Percentiles rank a stretch among this genome's conserved stretches.
Evolutionary conservation across 2,888 invertebrate genomes (phyloP).

Genomic region (Ochlodes sylvanus): DNA sequence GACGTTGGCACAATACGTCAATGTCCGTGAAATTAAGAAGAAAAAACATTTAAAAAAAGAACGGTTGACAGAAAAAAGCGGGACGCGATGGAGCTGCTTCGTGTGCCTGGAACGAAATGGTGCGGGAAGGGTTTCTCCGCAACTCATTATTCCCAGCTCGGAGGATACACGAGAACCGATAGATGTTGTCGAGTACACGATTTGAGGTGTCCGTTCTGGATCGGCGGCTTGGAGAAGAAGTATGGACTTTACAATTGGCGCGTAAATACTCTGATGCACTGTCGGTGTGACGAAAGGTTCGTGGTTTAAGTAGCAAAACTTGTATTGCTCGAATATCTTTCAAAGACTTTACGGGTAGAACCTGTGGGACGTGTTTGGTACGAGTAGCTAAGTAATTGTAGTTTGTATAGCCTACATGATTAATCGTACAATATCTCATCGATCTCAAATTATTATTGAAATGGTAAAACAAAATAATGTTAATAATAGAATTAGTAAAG

Average conservation of each 20-base stretch:
- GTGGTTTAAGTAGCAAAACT: constrained; percentile 49
- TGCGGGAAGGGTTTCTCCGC: constrained; percentile 96
- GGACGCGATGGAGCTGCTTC: constrained; percentile 87
- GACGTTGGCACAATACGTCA: constrained; percentile 45
- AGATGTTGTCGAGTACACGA: constrained; percentile 96
- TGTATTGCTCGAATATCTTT: background rate
- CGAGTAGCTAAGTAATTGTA: no score
- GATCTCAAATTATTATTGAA: background rate
- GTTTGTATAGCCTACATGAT: background rate
- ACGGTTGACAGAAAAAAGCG: constrained; percentile 70
- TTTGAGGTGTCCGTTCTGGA: constrained; percentile 92
- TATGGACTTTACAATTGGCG: constrained; percentile 96
- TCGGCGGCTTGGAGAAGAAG: constrained; percentile 92
- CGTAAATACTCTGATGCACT: constrained; percentile 95
- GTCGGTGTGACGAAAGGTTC: constrained; percentile 96
- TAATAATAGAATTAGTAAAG: background rate
- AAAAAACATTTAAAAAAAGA: constrained; percentile 41
- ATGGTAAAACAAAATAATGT: background rate
- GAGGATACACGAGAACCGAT: constrained; percentile 93
- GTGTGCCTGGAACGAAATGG: constrained; percentile 97
- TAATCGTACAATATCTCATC: constrained; percentile 4
- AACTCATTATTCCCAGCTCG: constrained; percentile 91
- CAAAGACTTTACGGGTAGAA: no score
- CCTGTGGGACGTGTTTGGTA: no score
- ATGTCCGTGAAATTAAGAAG: constrained; percentile 36